Evolutionary conservation across 2,797 vertebrate species (phyloP).

Genomic region (Malurus leucopterus): DNA sequence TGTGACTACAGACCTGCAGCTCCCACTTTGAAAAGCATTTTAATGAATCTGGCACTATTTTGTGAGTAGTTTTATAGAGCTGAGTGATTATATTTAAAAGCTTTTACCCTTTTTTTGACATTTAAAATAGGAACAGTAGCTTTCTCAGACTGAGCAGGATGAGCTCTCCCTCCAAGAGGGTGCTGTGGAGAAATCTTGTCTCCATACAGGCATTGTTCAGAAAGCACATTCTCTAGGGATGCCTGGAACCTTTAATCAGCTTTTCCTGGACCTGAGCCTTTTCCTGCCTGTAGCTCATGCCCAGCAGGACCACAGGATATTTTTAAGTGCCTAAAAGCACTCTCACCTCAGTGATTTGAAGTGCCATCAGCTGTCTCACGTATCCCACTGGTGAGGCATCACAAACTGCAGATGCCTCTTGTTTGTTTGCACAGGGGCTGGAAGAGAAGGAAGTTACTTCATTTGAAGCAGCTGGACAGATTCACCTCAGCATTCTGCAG

Average conservation of each 20-base stretch:
- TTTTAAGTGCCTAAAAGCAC: not conserved
- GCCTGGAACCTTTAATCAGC: not conserved
- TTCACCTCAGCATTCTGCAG: not conserved
- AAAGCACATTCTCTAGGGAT: not conserved
- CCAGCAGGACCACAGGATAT: not conserved
- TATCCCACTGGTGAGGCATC: not conserved
- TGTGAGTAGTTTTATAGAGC: not conserved
- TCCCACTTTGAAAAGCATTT: not conserved
- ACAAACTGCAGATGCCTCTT: not conserved
- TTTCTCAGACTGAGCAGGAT: not conserved
- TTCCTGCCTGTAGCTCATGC: not conserved
- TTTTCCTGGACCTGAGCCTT: not conserved
- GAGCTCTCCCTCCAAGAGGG: not conserved
- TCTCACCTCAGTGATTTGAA: not conserved
- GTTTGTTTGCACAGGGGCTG: not conserved
- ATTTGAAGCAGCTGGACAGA: not conserved
- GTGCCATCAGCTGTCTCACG: fast-evolving
- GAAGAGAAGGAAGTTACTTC: not conserved
- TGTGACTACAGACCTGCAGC: not conserved
- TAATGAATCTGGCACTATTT: not conserved
- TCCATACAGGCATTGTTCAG: not conserved
- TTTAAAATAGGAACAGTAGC: not conserved
- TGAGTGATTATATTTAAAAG: not conserved
- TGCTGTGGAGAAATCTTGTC: not conserved
- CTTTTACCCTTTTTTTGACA: not conserved